Evolutionary conservation across 2,113 vertebrate species (phyloP).

Genomic region (Geococcyx californianus): DNA sequence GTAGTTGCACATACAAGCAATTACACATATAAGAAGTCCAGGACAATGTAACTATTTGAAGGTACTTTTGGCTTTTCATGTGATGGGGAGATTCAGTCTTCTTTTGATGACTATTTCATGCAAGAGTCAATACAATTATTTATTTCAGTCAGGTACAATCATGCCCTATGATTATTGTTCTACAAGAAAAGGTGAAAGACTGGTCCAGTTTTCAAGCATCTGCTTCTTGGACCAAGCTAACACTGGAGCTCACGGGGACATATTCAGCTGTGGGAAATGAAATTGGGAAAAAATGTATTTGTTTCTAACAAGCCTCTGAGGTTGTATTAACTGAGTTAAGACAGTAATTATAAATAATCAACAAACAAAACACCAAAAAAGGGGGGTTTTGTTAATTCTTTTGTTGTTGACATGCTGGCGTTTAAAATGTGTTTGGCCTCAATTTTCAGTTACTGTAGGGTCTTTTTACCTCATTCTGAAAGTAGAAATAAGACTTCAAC

Average conservation of each 20-base stretch:
- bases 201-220: background rate
- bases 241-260: background rate
- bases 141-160: background rate
- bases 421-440: background rate
- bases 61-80: background rate
- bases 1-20: background rate
- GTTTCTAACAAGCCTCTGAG: background rate
- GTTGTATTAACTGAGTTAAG: background rate
- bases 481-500: background rate
- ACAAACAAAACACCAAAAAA: background rate
- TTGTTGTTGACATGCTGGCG: background rate
- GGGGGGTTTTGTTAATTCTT: background rate
- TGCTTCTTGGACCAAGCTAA: background rate
- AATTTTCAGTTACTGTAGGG: background rate
- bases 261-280: background rate
- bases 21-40: background rate
- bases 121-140: background rate
- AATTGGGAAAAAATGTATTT: rapidly evolving
- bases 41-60: background rate
- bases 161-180: background rate
- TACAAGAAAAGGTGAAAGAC: background rate
- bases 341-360: background rate
- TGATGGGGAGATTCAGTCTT: conserved; percentile 20
- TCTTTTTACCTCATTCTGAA: background rate
- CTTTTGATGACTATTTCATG: conserved; percentile 17